These are phyloP conservation scores for Zosterops japonicus DNA, from an alignment of 2,113 vertebrate genomes.

Conservation along the genomic window DNA sequence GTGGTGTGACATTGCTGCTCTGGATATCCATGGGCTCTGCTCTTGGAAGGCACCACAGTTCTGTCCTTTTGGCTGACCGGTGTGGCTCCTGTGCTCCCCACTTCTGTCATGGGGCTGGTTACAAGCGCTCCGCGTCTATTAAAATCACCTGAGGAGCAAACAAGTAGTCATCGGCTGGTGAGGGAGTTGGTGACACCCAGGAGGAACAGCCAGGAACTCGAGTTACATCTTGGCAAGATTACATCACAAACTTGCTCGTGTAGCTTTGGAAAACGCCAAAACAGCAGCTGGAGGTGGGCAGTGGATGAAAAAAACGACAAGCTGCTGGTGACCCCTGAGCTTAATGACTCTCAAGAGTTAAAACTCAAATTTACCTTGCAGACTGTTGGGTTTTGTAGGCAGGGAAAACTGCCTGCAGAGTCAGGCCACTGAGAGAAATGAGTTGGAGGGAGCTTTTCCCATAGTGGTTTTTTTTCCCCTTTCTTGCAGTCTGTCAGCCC, in stretches of 20 bases:
- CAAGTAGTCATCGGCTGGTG: not conserved
- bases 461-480: accelerated
- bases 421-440: not conserved
- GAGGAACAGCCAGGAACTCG: constrained; percentile 10
- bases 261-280: not conserved
- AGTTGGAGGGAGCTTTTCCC: not conserved
- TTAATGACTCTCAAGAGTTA: not conserved
- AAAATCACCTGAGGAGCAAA: not conserved
- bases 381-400: not conserved
- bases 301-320: not conserved
- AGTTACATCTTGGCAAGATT: constrained; percentile 1
- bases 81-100: not conserved
- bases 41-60: not conserved
- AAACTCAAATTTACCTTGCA: not conserved
- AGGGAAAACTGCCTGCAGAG: not conserved
- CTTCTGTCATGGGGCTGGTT: not conserved
- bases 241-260: not conserved
- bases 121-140: not conserved
- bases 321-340: not conserved
- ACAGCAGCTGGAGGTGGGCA: not conserved
- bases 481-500: not conserved
- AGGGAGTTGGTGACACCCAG: not conserved
- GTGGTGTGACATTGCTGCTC: not conserved
- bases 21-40: not conserved
- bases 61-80: not conserved